phyloP scores from a whole-genome alignment of 2,888 invertebrate genomes.

The Agriotes lineatus region DNA sequence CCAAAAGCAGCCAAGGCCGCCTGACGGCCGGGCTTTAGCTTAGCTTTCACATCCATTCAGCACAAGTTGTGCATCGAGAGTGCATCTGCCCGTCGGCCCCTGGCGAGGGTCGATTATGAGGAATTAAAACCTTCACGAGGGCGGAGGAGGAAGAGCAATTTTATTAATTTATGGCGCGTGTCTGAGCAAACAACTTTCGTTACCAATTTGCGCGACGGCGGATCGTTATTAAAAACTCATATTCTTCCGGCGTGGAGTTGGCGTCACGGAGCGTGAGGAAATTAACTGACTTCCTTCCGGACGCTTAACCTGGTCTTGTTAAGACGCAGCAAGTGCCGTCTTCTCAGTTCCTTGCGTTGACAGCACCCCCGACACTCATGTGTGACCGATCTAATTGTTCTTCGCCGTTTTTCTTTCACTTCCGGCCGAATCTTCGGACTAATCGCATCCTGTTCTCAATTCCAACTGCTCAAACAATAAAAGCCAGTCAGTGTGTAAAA shows the following conservation, averaged over 20 bases:
- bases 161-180: constrained; percentile 34
- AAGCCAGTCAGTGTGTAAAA: no score
- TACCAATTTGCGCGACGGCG: not conserved
- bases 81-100: not conserved
- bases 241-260: constrained; percentile 26
- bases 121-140: no score
- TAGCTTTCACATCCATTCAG: no score
- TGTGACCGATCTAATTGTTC: constrained; percentile 28
- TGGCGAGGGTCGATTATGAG: no score
- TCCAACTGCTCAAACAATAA: no score
- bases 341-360: not conserved
- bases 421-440: not conserved
- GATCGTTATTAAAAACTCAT: constrained; percentile 29
- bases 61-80: not conserved
- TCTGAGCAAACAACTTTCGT: constrained; percentile 14
- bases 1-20: not conserved
- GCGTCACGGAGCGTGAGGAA: constrained; percentile 28
- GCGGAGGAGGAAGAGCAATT: constrained; percentile 16
- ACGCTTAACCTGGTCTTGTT: constrained; percentile 7
- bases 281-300: constrained; percentile 28
- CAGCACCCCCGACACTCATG: constrained; percentile 34
- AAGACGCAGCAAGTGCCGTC: constrained; percentile 18
- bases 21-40: not conserved
- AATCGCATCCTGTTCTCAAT: not conserved
- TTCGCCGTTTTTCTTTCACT: constrained; percentile 3